Conservation (phyloP, 92 coral and sea anemone species). For the Pocillopora grandis region DNA sequence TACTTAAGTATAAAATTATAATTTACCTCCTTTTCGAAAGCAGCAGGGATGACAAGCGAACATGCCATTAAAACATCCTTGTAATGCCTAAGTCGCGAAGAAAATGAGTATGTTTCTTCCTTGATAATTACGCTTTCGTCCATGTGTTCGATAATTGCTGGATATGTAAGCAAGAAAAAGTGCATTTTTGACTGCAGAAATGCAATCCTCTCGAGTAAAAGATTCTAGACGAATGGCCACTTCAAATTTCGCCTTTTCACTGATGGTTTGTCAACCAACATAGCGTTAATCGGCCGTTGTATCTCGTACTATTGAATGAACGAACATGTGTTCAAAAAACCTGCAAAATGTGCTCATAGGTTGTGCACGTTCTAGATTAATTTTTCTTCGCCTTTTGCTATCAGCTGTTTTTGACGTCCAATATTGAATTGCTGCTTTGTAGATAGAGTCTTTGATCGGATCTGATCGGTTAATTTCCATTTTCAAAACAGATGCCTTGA, state of each 20-base stretch:
- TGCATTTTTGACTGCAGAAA: conserved; percentile 21
- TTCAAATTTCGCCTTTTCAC: background rate
- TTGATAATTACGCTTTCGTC: conserved; percentile 12
- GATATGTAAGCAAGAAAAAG: conserved; percentile 4
- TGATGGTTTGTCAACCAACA: background rate
- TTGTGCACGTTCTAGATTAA: background rate
- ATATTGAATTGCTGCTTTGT: conserved; percentile 27
- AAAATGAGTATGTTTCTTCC: conserved; percentile 28
- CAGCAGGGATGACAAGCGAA: conserved; percentile 34
- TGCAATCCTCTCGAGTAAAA: conserved; percentile 14
- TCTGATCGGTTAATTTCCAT: conserved; percentile 32
- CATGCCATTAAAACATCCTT: conserved; percentile 17
- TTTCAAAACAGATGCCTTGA: conserved; percentile 27
- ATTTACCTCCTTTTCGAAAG: conserved; percentile 11
- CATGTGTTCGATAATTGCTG: conserved; percentile 43
- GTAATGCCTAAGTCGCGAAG: conserved; percentile 37
- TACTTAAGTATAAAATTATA: conserved; percentile 1
- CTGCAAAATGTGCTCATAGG: conserved; percentile 7
- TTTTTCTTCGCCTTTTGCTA: background rate
- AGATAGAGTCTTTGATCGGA: conserved; percentile 33
- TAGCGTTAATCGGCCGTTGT: background rate
- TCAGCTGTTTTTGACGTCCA: conserved; percentile 32
- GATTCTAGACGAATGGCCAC: conserved; percentile 10
- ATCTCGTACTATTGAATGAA: background rate
- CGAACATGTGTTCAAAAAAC: conserved; percentile 29